Evolutionary conservation across 2,797 vertebrate genomes (phyloP).

Genomic region (Sebastes minor): DNA sequence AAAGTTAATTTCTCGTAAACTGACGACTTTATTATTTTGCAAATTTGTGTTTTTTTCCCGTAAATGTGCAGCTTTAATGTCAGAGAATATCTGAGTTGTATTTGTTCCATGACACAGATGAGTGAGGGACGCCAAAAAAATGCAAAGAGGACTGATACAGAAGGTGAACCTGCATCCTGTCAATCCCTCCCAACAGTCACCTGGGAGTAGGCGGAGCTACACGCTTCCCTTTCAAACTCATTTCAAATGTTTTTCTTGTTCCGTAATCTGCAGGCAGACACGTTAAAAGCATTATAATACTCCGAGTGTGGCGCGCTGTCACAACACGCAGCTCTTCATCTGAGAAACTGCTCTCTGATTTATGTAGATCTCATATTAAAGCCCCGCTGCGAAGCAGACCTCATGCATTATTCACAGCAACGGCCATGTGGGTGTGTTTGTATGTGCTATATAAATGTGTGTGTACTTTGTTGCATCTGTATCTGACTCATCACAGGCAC

Average conservation of each 20-base stretch:
- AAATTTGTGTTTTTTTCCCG: no score
- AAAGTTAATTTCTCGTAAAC: no score
- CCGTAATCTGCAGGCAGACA: slow-evolving; percentile 11
- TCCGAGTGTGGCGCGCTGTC: slow-evolving; percentile 12
- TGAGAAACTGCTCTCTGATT: slow-evolving; percentile 55
- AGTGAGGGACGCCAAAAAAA: not conserved
- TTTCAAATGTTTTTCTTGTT: slow-evolving; percentile 9
- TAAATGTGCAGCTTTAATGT: no score
- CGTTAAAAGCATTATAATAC: slow-evolving; percentile 32
- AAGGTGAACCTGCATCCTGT: not conserved
- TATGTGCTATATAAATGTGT: not conserved
- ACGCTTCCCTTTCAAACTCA: slow-evolving; percentile 3
- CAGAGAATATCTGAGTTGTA: no score
- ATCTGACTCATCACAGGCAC: slow-evolving; percentile 47
- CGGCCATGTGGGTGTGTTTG: not conserved
- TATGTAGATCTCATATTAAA: slow-evolving; percentile 70
- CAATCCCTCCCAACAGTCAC: not conserved
- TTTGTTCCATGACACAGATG: not conserved
- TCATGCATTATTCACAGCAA: slow-evolving; percentile 68
- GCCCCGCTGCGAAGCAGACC: slow-evolving; percentile 29
- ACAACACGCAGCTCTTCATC: slow-evolving; percentile 34
- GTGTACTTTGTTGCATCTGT: slow-evolving; percentile 6
- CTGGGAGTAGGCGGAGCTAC: not conserved
- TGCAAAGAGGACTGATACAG: not conserved
- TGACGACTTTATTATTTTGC: no score